phyloP scores from a whole-genome alignment of 2,113 vertebrate genomes.

The Brienomyrus longianalis region DNA sequence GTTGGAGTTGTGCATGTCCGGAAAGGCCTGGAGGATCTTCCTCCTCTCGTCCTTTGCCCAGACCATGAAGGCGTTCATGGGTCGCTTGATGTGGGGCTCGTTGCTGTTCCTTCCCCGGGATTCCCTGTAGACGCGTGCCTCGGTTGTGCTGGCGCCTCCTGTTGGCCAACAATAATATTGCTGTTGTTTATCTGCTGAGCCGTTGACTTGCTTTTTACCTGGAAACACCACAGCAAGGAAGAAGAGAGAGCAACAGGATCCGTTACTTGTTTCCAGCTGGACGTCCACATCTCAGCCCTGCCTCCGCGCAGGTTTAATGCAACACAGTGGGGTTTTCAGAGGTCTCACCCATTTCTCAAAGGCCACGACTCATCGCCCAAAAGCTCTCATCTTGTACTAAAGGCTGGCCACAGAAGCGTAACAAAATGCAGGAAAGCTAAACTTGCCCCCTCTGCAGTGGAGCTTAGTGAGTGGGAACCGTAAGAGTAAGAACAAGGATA shows the following conservation, averaged over 20 bases:
- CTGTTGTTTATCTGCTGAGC: conserved; percentile 87
- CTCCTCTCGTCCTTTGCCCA: conserved; percentile 98
- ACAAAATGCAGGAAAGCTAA: neutral
- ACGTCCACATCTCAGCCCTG: neutral
- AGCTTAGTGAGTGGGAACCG: neutral
- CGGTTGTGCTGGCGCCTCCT: conserved; percentile 93
- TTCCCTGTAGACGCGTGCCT: conserved; percentile 95
- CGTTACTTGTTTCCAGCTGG: conserved; percentile 51
- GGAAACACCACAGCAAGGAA: conserved; percentile 74
- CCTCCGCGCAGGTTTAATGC: neutral
- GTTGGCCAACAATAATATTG: conserved; percentile 96
- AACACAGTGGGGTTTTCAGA: neutral
- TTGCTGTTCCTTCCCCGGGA: conserved; percentile 87
- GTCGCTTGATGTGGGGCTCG: conserved; percentile 97
- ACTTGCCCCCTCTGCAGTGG: neutral
- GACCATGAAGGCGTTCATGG: conserved; percentile 99
- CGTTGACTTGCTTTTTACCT: conserved; percentile 84
- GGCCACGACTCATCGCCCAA: neutral
- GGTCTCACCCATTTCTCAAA: neutral
- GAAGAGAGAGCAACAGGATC: conserved; percentile 49
- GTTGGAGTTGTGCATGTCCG: conserved; percentile 99
- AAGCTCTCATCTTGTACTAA: neutral
- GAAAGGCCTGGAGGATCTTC: conserved; percentile 98
- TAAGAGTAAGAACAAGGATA: conserved; percentile 30
- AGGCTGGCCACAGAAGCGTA: neutral